These are phyloP conservation scores for Silvanus unidentatus DNA, from an alignment of 2,888 invertebrate species.

Conservation along the genomic window DNA sequence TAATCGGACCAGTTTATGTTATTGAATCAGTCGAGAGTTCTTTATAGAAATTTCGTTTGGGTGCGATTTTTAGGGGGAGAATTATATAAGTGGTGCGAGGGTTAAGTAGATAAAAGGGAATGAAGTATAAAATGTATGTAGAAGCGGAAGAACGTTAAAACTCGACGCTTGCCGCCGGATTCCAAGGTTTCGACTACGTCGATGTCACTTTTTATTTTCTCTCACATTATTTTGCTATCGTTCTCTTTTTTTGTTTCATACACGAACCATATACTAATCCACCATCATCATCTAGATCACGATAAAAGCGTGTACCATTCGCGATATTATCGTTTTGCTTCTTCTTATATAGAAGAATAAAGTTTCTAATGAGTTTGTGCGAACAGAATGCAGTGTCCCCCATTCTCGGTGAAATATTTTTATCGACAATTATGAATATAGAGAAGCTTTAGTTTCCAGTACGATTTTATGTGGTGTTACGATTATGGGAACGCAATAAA, in stretches of 20 bases:
- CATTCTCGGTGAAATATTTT: too few species aligned
- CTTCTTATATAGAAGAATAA: conserved; percentile 8
- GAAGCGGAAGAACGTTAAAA: conserved; percentile 20
- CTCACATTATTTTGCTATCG: conserved; percentile 2
- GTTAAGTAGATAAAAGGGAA: conserved; percentile 24
- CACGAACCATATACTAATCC: not conserved
- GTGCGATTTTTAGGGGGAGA: conserved; percentile 13
- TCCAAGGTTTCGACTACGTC: conserved; percentile 13
- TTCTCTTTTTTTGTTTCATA: not conserved
- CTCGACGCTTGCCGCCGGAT: conserved; percentile 18
- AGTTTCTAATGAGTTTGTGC: conserved; percentile 13
- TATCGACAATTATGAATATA: too few species aligned
- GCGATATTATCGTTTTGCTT: conserved; percentile 8
- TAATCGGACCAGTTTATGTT: too few species aligned
- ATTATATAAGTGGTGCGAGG: conserved; percentile 21
- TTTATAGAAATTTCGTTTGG: not conserved
- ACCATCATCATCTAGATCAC: conserved; percentile 4
- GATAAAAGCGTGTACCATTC: conserved; percentile 14
- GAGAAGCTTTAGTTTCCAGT: too few species aligned
- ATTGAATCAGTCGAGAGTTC: too few species aligned
- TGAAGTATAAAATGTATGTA: conserved; percentile 23
- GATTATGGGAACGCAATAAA: too few species aligned
- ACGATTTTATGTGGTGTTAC: too few species aligned
- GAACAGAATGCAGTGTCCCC: conserved; percentile 1
- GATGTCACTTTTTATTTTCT: conserved; percentile 14